Conservation (phyloP, 2,113 vertebrate genomes). For the Marcusenius ussheri region DNA sequence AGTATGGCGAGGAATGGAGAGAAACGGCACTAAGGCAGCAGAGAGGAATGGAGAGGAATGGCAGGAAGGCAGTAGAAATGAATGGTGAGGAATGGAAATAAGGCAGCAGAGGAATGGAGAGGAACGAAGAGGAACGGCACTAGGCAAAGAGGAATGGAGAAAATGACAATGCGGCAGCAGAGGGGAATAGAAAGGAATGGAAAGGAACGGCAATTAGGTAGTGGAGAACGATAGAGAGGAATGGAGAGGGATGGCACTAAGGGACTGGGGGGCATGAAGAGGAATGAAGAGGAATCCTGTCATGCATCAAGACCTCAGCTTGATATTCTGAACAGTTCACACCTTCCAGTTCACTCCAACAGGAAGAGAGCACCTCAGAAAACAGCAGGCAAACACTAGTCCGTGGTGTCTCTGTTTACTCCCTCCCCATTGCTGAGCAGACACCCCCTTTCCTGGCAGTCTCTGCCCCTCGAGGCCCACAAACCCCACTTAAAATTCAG, state of each 20-base stretch:
- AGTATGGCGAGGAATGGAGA: not conserved
- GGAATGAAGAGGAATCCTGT: not conserved
- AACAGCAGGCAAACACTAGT: not conserved
- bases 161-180: not conserved
- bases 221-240: not conserved
- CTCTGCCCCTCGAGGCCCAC: not conserved
- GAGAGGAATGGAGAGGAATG: not conserved
- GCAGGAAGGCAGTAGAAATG: not conserved
- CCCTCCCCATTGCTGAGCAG: not conserved
- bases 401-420: not conserved
- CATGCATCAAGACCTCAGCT: not conserved
- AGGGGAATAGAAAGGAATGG: not conserved
- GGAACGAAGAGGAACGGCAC: not conserved
- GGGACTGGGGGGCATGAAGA: not conserved
- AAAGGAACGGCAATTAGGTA: not conserved
- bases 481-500: conserved; percentile 15
- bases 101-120: not conserved
- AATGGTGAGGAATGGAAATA: not conserved
- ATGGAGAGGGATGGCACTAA: not conserved
- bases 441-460: not conserved
- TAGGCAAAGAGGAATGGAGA: not conserved
- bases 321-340: not conserved
- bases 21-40: not conserved
- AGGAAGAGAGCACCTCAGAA: not conserved
- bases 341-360: not conserved